Evolutionary conservation across 2,888 invertebrate species (phyloP).

Genomic region (Yponomeuta cagnagella): DNA sequence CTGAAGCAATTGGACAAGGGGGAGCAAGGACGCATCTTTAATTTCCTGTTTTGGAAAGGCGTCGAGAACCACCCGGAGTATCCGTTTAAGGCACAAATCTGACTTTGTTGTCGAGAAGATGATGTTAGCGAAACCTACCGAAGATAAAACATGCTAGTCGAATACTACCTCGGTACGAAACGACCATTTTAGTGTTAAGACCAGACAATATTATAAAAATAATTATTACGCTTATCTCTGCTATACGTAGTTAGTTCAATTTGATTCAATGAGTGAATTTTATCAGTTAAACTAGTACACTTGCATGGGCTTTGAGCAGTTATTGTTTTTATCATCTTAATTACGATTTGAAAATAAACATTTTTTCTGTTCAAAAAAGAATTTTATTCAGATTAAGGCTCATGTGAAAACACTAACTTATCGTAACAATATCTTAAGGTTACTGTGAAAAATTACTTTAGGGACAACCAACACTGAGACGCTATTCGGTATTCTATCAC

Average conservation of each 20-base stretch:
- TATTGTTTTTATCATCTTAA: not conserved
- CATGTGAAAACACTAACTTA: not conserved
- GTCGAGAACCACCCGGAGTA: constrained; percentile 82
- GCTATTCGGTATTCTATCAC: too few species aligned
- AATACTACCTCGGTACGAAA: constrained; percentile 1
- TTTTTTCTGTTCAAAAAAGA: not conserved
- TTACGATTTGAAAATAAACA: not conserved
- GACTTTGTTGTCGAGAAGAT: not conserved
- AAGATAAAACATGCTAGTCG: constrained; percentile 5
- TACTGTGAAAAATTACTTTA: not conserved
- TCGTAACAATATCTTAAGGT: not conserved
- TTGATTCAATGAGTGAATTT: constrained; percentile 19
- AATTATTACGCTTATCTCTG: not conserved
- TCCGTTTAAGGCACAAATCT: constrained; percentile 66
- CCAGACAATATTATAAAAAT: not conserved
- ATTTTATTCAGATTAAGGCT: not conserved
- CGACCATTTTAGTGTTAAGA: not conserved
- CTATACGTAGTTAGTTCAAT: constrained; percentile 12
- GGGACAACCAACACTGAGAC: not conserved
- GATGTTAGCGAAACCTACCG: not conserved
- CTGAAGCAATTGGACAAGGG: constrained; percentile 78
- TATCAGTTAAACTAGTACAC: constrained; percentile 38
- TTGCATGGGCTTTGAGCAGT: constrained; percentile 12
- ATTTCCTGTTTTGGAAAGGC: constrained; percentile 80
- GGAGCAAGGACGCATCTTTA: constrained; percentile 79